A percentile compares a stretch with the other conserved stretches of the same genome.
These are phyloP conservation scores for Exocentrus adspersus DNA, from an alignment of 2,888 invertebrate species.

Conservation along the genomic window DNA sequence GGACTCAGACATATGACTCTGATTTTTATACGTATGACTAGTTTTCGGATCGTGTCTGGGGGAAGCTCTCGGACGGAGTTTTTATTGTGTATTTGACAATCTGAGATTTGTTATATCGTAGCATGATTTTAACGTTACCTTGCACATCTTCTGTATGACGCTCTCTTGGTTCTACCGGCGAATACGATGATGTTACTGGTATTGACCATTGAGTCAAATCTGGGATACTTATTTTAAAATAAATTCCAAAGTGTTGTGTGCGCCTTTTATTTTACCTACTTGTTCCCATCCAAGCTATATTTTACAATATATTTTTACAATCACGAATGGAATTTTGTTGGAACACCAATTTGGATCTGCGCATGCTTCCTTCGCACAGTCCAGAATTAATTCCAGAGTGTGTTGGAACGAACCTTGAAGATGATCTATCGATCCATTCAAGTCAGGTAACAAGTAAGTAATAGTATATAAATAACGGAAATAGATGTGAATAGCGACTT, in stretches of 20 bases:
- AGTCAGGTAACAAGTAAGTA: too few relatives aligned
- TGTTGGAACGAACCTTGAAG: too few relatives aligned
- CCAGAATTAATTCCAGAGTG: too few relatives aligned
- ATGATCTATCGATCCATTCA: too few relatives aligned
- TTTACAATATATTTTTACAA: too few relatives aligned
- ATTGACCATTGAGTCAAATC: background rate
- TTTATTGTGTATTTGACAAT: constrained; percentile 23
- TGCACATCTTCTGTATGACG: constrained; percentile 27
- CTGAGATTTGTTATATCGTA: constrained; percentile 25
- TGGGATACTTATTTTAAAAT: background rate
- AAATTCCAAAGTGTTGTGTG: background rate
- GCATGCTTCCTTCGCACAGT: too few relatives aligned
- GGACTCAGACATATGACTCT: constrained; percentile 58
- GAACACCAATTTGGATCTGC: too few relatives aligned
- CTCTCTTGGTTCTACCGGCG: constrained; percentile 1
- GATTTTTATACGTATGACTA: constrained; percentile 57
- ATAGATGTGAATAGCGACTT: too few relatives aligned
- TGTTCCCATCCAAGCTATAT: too few relatives aligned
- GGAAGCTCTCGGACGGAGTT: background rate
- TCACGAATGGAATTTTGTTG: too few relatives aligned
- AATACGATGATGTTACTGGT: background rate
- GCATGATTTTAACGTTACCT: constrained; percentile 20
- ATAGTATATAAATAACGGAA: too few relatives aligned
- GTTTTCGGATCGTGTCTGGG: constrained; percentile 5
- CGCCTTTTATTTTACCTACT: background rate